Base-by-base conservation (phyloP, 2,888 invertebrate species). In the Reticulitermes lucifugus region DNA sequence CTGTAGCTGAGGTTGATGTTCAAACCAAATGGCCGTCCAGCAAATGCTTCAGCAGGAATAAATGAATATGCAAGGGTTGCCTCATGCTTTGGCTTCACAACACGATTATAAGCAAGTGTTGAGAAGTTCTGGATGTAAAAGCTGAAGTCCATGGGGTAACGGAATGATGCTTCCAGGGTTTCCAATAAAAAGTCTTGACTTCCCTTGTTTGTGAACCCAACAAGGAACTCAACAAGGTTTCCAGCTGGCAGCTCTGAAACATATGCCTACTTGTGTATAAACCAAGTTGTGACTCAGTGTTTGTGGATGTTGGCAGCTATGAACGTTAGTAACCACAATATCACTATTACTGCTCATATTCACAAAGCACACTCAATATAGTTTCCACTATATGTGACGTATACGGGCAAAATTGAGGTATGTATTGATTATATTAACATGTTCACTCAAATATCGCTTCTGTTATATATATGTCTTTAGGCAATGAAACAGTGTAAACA, bases 41-140 rank as follows among this genome's bases (percentile, higher is more conserved):
- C 98, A 89, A 98, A 99, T n/a, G 96, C 95, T 89, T 99, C 99
- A 84, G 97, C 97, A 43, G 99, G 98, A 86, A 97, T 93, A 91
- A 99, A 99, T 0, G 96, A 96, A 91, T 99, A 99, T 46, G 96
- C 96, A 85, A 99, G 95, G 0, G 99, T 98, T 2, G 98, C 98
- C 91, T 99, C 98, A 88, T 98, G 96, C 84, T 95, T 94, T 0
- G 99, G 96, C 88, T 97, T 96, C 0, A 99, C 97, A 88, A 96
- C 93, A 88, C 96, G 95, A 90, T 97, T 96, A 91, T 96, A 98
- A 1, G 95, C 94, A 89, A 98, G 93, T 0, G 97, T 96, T 0
- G 99, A 98, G 92, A 99, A 99, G 92, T 99, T 99, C 92, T 99
- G 99, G 88, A 99, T 98, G 92, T 97, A 97, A 92, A 98, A 99